Evolutionary conservation across 2,797 vertebrate species (phyloP), one percentile per base, ranked within the genome.

Genomic region (Syngnathus rostellatus): DNA sequence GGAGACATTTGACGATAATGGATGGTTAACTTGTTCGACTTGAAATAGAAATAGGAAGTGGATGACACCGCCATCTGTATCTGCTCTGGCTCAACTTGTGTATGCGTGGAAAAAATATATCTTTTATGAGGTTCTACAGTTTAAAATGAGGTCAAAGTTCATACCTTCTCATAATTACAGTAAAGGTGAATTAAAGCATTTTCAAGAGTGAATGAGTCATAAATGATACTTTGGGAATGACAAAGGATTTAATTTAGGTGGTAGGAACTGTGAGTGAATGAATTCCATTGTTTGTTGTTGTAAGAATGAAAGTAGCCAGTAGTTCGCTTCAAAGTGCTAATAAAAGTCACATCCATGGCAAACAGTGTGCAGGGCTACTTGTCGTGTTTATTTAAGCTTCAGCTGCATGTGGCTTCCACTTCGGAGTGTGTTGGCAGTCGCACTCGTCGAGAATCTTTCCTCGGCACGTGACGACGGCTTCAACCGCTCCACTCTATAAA

Each of bases 401-500:
- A 8, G 48, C 63, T 62, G 68, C 69, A 64, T 75, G 76, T 69
- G 76, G 69, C 73, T 79, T 65, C 73, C 68, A 51, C 51, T 55
- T 68, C 4, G 0, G 50, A 74, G 77, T 63, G 62, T 38, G 75
- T 72, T 74, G 77, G 70, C 63, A 60, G 61, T 73, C 65, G 43
- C 68, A 46, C 68, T 8, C 41, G 69, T 60, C 75, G 40, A 66
- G 68, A 83, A 80, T 85, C 65, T 83, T 77, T 83, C 72, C 77
- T 39, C 50, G 38, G 77, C 77, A 80, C 64, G 70, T 77, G 81
- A 83, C 70, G 62, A 16, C 66, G 65, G 70, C 63, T 70, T 77
- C 8, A 54, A 81, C 68, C 68, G 58, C 65, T 21, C 68, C 21
- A n/a, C 17, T 46, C 72, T 53, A 58, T 17, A 63, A 55, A 71